Evolutionary conservation across 2,888 invertebrate genomes (phyloP).

Genomic region (Aradus depressus): DNA sequence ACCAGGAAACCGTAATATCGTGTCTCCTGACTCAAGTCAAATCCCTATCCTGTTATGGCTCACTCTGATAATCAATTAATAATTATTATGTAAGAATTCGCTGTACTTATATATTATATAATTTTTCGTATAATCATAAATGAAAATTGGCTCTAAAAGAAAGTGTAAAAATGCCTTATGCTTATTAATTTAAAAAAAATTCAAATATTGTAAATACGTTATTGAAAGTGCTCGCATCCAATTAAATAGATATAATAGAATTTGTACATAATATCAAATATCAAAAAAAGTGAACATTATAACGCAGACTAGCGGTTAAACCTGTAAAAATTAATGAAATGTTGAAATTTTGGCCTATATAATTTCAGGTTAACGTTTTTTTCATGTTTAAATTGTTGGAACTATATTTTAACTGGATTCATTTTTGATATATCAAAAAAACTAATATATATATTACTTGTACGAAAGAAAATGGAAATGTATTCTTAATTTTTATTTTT

Average conservation of each 20-base stretch:
- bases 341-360: too few species aligned
- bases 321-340: too few species aligned
- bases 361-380: too few species aligned
- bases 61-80: constrained; percentile 7
- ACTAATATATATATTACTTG: too few species aligned
- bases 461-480: too few species aligned
- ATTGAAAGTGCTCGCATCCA: constrained; percentile 6
- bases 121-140: constrained; percentile 12
- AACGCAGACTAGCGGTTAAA: constrained; percentile 13
- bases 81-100: constrained; percentile 14
- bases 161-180: constrained; percentile 8
- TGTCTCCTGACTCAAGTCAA: too few species aligned
- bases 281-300: constrained; percentile 23
- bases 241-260: constrained; percentile 13
- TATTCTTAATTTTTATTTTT: too few species aligned
- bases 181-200: background rate
- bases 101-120: constrained; percentile 17
- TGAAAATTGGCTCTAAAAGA: constrained; percentile 15
- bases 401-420: too few species aligned
- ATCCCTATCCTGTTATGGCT: too few species aligned
- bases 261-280: constrained; percentile 16
- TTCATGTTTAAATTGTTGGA: too few species aligned
- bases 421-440: too few species aligned
- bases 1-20: too few species aligned
- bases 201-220: constrained; percentile 13